phyloP scores from a whole-genome alignment of 2,113 vertebrate species.

The Thalassoma bifasciatum region DNA sequence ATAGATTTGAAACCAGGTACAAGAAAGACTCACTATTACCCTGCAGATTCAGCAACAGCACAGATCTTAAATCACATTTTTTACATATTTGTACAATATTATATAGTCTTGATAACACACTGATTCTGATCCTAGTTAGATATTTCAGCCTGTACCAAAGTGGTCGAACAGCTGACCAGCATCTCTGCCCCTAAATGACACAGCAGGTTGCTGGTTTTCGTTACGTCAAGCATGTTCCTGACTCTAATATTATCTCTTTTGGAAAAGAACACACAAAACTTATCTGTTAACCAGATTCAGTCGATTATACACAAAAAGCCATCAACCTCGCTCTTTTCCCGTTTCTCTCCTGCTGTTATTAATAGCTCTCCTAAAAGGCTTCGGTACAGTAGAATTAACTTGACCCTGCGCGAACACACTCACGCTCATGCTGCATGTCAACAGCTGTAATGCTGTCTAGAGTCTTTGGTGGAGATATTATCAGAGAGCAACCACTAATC shows the following conservation, averaged over 20 bases:
- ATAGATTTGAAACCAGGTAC: no score
- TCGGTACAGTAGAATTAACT: constrained; percentile 9
- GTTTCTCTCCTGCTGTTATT: constrained; percentile 3
- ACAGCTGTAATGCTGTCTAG: constrained; percentile 11
- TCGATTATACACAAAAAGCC: constrained; percentile 6
- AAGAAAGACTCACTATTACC: no score
- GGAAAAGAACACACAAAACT: background rate
- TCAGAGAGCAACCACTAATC: constrained; percentile 54
- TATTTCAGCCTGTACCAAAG: background rate
- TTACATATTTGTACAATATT: no score
- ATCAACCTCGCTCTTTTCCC: background rate
- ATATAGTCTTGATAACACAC: no score
- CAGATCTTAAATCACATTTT: no score
- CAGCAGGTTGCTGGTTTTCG: background rate
- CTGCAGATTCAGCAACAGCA: no score
- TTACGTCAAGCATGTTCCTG: background rate
- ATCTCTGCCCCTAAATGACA: background rate
- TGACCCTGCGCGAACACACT: constrained; percentile 1
- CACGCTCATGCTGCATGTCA: background rate
- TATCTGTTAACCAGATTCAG: background rate
- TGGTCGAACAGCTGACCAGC: no score
- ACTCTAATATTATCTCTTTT: background rate
- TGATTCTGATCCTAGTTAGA: no score
- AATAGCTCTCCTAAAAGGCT: constrained; percentile 19
- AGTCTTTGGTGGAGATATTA: constrained; percentile 36